phyloP scores from a whole-genome alignment of 2,888 invertebrate genomes.

The Horisme vitalbata region DNA sequence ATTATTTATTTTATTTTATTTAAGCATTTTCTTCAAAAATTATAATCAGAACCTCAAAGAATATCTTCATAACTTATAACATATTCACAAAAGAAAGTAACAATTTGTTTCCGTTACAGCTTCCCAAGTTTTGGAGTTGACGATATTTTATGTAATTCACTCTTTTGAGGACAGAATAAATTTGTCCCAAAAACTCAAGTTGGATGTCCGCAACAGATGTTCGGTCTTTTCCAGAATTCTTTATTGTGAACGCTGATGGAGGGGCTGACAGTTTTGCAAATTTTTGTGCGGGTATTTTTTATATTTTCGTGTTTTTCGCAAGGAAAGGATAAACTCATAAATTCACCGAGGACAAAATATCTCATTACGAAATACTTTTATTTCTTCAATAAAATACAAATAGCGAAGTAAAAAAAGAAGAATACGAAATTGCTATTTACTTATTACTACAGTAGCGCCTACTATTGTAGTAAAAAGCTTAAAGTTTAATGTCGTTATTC shows the following conservation, averaged over 20 bases:
- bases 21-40: no score
- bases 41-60: not conserved
- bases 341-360: no score
- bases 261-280: conserved; percentile 24
- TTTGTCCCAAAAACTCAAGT: conserved; percentile 50
- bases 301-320: not conserved
- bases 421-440: no score
- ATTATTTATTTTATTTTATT: no score
- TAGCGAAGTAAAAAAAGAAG: no score
- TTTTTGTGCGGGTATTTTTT: conserved; percentile 13
- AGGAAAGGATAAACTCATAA: not conserved
- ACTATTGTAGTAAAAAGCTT: no score
- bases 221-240: conserved; percentile 26
- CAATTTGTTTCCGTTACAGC: conserved; percentile 19
- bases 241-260: conserved; percentile 28
- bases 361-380: no score
- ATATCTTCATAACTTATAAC: conserved; percentile 12
- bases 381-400: no score
- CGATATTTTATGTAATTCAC: conserved; percentile 75
- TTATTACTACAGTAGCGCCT: no score
- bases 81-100: conserved; percentile 16
- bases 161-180: conserved; percentile 70
- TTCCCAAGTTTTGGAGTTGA: conserved; percentile 35
- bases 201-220: conserved; percentile 36
- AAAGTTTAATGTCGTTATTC: no score